Evolutionary conservation across 2,797 vertebrate species (phyloP).

Genomic region (Glossophaga mutica): DNA sequence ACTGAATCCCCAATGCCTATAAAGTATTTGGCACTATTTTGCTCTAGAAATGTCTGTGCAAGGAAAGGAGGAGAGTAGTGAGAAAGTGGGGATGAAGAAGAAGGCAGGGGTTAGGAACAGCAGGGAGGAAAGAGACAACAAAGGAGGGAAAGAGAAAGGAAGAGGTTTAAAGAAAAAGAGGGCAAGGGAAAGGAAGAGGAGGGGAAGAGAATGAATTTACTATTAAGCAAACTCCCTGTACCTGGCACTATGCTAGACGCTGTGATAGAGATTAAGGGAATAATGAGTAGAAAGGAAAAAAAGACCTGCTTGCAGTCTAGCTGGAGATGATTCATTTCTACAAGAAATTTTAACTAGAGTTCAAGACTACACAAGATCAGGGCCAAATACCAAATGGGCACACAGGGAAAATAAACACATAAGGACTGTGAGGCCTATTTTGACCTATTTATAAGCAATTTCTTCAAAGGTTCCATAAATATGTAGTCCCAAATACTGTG

Average conservation of each 20-base stretch:
- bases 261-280: neutral
- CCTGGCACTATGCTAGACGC: neutral
- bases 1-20: neutral
- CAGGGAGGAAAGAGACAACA: neutral
- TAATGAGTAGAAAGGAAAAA: neutral
- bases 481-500: neutral
- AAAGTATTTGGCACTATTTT: neutral
- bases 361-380: constrained; percentile 42
- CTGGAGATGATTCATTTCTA: constrained; percentile 42
- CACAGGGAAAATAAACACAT: constrained; percentile 19
- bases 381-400: constrained; percentile 23
- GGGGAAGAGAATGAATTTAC: neutral
- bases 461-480: constrained; percentile 56
- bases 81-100: too few species aligned
- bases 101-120: neutral
- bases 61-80: neutral
- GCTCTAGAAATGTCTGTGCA: neutral
- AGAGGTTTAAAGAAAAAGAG: neutral
- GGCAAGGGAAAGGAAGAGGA: neutral
- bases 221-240: neutral
- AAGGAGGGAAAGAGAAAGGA: neutral
- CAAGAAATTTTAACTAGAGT: constrained; percentile 24
- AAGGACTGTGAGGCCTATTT: neutral
- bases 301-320: neutral
- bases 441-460: constrained; percentile 53